A percentile compares a stretch with the other conserved stretches of the same genome.
Evolutionary conservation across 1,140 invertebrate genomes (phyloP).

Genomic region (Drosophila erecta): DNA sequence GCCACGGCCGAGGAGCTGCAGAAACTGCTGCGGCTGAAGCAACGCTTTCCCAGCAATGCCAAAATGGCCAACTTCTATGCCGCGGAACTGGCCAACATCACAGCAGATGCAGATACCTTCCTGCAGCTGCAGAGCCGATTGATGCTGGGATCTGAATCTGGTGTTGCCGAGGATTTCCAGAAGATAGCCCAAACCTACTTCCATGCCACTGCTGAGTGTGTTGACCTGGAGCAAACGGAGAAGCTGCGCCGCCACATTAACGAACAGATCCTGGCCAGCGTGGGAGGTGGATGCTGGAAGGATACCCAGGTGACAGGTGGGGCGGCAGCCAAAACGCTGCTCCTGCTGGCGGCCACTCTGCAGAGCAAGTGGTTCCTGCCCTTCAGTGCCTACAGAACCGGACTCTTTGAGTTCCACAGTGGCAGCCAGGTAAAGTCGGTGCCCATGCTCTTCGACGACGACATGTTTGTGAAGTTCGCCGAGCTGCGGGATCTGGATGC

Average conservation of each 20-base stretch:
- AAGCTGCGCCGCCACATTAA: constrained; percentile 51
- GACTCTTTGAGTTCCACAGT: constrained; percentile 73
- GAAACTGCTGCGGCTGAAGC: constrained; percentile 52
- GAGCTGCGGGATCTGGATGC: constrained; percentile 81
- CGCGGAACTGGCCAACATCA: constrained; percentile 48
- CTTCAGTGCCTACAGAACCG: constrained; percentile 75
- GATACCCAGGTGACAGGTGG: constrained; percentile 19
- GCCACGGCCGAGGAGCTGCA: constrained; percentile 73
- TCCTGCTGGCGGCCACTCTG: constrained; percentile 61
- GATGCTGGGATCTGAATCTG: constrained; percentile 24
- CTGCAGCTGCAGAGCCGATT: constrained; percentile 60
- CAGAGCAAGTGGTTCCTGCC: constrained; percentile 81
- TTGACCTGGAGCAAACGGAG: constrained; percentile 63
- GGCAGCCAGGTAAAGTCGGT: constrained; percentile 40
- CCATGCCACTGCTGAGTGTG: constrained; percentile 59
- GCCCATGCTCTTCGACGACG: constrained; percentile 81
- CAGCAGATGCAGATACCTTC: constrained; percentile 53
- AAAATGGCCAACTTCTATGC: constrained; percentile 83
- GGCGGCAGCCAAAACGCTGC: constrained; percentile 28
- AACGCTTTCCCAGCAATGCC: constrained; percentile 77
- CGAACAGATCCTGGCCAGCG: constrained; percentile 44
- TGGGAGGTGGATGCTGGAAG: constrained; percentile 59
- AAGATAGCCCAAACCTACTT: constrained; percentile 82
- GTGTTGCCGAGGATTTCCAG: constrained; percentile 68
- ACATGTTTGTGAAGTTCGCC: constrained; percentile 83